Evolutionary conservation across 2,888 invertebrate genomes (phyloP).

Genomic region (Eupithecia centaureata): DNA sequence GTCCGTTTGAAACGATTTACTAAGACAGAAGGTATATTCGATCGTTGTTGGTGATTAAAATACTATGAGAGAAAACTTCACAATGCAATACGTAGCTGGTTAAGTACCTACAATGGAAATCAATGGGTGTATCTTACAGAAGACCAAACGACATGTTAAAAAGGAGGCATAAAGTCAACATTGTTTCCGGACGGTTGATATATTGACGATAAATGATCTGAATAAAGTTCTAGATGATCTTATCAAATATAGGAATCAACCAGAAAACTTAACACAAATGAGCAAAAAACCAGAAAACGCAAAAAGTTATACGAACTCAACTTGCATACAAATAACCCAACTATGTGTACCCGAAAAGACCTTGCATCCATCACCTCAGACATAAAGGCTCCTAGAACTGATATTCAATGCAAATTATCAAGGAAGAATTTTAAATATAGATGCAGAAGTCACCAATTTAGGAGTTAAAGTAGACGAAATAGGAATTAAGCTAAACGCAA

Average conservation of each 20-base stretch:
- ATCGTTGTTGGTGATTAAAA: not conserved
- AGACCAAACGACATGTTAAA: too few species aligned
- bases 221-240: not conserved
- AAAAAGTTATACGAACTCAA: slow-evolving; percentile 26
- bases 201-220: not conserved
- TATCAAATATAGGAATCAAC: not conserved
- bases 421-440: slow-evolving; percentile 44
- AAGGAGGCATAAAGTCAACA: not conserved
- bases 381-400: slow-evolving; percentile 70
- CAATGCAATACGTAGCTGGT: too few species aligned
- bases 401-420: slow-evolving; percentile 69
- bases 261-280: not conserved
- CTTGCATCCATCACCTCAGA: slow-evolving; percentile 58
- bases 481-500: not conserved
- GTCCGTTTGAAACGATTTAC: not conserved
- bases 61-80: not conserved
- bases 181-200: not conserved
- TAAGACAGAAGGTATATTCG: not conserved
- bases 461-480: not conserved
- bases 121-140: not conserved
- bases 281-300: not conserved
- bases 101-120: not conserved
- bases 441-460: slow-evolving; percentile 31
- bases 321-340: slow-evolving; percentile 39
- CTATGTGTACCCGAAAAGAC: slow-evolving; percentile 34